Percentiles rank a stretch among this genome's conserved stretches.
Evolutionary conservation across 2,113 vertebrate species (phyloP).

Genomic region (Daubentonia madagascariensis): DNA sequence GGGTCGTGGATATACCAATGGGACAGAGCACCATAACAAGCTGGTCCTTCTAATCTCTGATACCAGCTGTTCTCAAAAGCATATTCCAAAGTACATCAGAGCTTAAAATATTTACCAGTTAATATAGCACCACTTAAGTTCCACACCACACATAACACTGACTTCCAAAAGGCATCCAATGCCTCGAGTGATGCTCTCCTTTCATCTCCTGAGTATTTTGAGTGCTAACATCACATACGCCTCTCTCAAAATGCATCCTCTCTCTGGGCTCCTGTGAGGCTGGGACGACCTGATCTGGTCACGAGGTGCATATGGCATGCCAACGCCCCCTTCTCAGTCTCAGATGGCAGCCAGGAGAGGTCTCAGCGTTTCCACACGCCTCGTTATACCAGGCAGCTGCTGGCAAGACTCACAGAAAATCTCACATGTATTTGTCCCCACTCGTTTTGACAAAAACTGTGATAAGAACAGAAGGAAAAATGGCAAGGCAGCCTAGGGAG

Average conservation of each 20-base stretch:
- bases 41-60: not conserved
- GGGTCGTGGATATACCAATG: not conserved
- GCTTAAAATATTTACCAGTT: constrained; percentile 67
- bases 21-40: not conserved
- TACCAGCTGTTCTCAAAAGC: not conserved
- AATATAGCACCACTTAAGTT: constrained; percentile 50
- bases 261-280: not conserved
- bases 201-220: not conserved
- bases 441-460: constrained; percentile 4
- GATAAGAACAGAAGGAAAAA: constrained; percentile 48
- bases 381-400: not conserved
- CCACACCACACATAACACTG: not conserved
- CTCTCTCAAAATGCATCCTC: not conserved
- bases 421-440: not conserved
- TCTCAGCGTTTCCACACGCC: not conserved
- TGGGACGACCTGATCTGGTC: not conserved
- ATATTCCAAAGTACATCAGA: constrained; percentile 32
- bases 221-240: not conserved
- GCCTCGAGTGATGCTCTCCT: not conserved
- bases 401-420: not conserved
- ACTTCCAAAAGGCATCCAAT: constrained; percentile 11
- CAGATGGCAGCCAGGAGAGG: not conserved
- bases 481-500: not conserved
- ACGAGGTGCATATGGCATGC: accelerated
- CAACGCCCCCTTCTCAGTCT: not conserved